These are phyloP conservation scores for Xanthostigma xanthostigma DNA, from an alignment of 2,888 invertebrate genomes.

Conservation along the genomic window DNA sequence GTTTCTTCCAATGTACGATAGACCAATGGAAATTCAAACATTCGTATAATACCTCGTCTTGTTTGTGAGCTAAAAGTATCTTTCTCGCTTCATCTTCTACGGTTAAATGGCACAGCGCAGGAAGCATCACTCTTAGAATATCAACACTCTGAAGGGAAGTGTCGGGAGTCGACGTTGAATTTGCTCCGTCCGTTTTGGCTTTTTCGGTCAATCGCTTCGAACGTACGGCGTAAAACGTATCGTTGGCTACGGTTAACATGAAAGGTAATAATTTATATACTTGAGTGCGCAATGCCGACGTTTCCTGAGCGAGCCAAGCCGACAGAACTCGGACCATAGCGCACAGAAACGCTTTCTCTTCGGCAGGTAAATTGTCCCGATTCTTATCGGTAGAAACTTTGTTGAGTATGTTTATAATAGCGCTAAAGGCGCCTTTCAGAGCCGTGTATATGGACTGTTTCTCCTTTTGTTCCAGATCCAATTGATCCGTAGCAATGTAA, in stretches of 20 bases:
- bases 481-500: slow-evolving; percentile 63
- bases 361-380: slow-evolving; percentile 47
- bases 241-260: slow-evolving; percentile 64
- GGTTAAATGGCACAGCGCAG: slow-evolving; percentile 79
- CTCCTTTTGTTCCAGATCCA: slow-evolving; percentile 79
- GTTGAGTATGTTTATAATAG: slow-evolving; percentile 56
- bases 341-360: slow-evolving; percentile 66
- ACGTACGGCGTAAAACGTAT: slow-evolving; percentile 62
- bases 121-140: slow-evolving; percentile 66
- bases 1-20: slow-evolving; percentile 72
- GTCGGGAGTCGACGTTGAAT: slow-evolving; percentile 20
- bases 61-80: slow-evolving; percentile 59
- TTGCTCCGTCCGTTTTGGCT: slow-evolving; percentile 33
- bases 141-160: slow-evolving; percentile 36
- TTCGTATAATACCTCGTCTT: slow-evolving; percentile 68
- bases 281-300: slow-evolving; percentile 71
- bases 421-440: slow-evolving; percentile 76
- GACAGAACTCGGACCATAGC: slow-evolving; percentile 71
- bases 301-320: slow-evolving; percentile 86
- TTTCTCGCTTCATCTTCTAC: slow-evolving; percentile 79
- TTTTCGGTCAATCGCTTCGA: slow-evolving; percentile 52
- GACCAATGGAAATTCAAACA: slow-evolving; percentile 73
- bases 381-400: slow-evolving; percentile 62
- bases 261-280: slow-evolving; percentile 70
- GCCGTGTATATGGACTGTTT: slow-evolving; percentile 82